Base-by-base conservation (phyloP, 2,113 vertebrate genomes). In the Cichladusa arquata region DNA sequence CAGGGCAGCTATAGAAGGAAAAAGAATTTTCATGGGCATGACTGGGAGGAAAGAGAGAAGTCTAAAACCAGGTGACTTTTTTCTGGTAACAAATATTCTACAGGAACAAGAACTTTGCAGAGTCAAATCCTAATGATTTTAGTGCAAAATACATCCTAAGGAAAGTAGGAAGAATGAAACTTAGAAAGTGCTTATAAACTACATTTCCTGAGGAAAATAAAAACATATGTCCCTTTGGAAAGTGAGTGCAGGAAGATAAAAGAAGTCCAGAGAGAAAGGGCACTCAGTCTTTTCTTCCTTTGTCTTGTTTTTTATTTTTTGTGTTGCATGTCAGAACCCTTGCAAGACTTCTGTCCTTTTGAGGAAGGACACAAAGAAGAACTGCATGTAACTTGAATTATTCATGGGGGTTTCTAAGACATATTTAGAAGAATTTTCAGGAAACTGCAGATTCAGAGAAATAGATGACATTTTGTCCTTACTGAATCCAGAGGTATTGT, bases 401-500 rank as follows among this genome's bases (percentile, higher is more conserved):
- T 26, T 87, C 28, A 12, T 5, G 3, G 6, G 11, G 16, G 11
- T 58, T 88, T 92, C 29, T 61, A 34, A 69, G 17, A 15, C 16
- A 14, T 20, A 18, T 47, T 48, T 67, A 53, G 40, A 77, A 51
- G 2, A 33, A 6, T 62, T 77, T 81, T 70, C 60, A 77, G 60
- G 58, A 74, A 74, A 28, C 31, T 84, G 6, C 8, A 15, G 11
- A 50, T 22, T 58, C 6, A 12, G 36, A 42, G 13, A n/a, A 80
- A 44, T 3, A 56, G 22, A 7, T 66, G 8, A 5, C 5, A 42
- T 70, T 78, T 34, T 66, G 33, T 65, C 18, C 16, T 56, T 67
- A 14, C 3, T 61, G 48, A 70, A 70, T 74, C 5, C 28, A 66
- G 18, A 0, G 0, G 2, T 3, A 23, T 34, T 0, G 0, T 29